Evolutionary conservation across 2,113 vertebrate genomes (phyloP), one percentile per base, ranked within the genome.

Genomic region (Neomonachus schauinslandi): DNA sequence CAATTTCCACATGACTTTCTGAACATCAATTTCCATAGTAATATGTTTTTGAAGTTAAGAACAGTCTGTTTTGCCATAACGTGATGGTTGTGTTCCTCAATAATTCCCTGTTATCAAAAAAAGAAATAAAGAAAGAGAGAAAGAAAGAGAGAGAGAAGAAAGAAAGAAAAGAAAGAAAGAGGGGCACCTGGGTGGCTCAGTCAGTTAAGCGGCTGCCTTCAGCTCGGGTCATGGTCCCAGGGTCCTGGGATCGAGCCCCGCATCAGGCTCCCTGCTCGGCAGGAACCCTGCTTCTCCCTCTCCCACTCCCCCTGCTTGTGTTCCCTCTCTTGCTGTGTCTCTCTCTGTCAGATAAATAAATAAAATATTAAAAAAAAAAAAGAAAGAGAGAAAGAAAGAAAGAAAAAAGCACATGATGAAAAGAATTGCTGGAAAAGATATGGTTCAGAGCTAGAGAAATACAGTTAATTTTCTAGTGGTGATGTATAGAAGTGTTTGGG

Each of bases 1-100:
- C 24, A 76, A 82, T 89, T 94, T 90, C 72, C 51, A 26, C 61
- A 94, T 81, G 51, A 65, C 22, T 93, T 61, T 91, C 39, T 49
- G 65, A 93, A 86, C 67, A 94, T 11, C 36, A 42, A 15, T 87
- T 96, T 94, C 90, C 36, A 24, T 65, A 80, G 81, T 67, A 81
- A 87, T 80, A 79, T 55, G 28, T 80, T 94, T 92, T 19, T 94
- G 57, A 88, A 92, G 65, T 93, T 85, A 59, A 83, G 65, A 67
- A 94, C 46, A 91, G 65, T 81, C 39, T 91, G 39, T 42, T 26
- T 65, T 82, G 72, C 53, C 49, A 74, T 96, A 28, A 53, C 4
- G 1, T 85, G 57, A 81, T 88, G 71, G 46, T 21, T 53, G 7
- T 69, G 15, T 36, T 96, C 51, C 84, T 97, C 71, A 95, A 53